Evolutionary conservation across 2,888 invertebrate species (phyloP).

Genomic region (Ischnura elegans): DNA sequence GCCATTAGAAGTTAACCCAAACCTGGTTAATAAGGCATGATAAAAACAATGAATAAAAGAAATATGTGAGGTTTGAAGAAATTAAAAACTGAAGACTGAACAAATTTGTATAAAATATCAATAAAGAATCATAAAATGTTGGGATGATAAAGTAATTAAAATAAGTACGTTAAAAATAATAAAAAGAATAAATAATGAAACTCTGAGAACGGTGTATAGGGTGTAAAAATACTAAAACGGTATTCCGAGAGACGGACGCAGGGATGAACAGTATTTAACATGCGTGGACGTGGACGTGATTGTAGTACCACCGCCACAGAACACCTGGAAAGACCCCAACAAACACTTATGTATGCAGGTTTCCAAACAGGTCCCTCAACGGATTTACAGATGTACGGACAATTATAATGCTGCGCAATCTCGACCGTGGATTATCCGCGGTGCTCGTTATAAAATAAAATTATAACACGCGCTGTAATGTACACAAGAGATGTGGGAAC

Average conservation of each 20-base stretch:
- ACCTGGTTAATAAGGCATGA: too few species aligned
- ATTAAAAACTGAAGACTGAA: too few species aligned
- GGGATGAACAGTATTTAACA: background rate
- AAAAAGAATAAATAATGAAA: too few species aligned
- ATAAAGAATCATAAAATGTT: too few species aligned
- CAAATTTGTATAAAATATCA: too few species aligned
- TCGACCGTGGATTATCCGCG: background rate
- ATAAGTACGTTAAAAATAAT: too few species aligned
- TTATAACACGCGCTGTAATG: background rate
- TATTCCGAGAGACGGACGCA: background rate
- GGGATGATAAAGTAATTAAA: too few species aligned
- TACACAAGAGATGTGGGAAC: background rate
- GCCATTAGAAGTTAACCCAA: too few species aligned
- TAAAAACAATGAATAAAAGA: too few species aligned
- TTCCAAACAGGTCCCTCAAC: slow-evolving; percentile 24
- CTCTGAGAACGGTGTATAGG: too few species aligned
- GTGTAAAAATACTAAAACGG: too few species aligned
- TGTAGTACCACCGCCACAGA: background rate
- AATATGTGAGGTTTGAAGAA: too few species aligned
- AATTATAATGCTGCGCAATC: slow-evolving; percentile 46
- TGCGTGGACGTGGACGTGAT: background rate
- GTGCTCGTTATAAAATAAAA: background rate
- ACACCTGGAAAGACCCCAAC: background rate
- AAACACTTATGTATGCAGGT: slow-evolving; percentile 15
- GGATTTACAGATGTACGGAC: slow-evolving; percentile 45